Percentiles rank a stretch among this genome's conserved stretches.
phyloP scores from a whole-genome alignment of 2,797 vertebrate genomes.

The Micropoecilia bifurca region DNA sequence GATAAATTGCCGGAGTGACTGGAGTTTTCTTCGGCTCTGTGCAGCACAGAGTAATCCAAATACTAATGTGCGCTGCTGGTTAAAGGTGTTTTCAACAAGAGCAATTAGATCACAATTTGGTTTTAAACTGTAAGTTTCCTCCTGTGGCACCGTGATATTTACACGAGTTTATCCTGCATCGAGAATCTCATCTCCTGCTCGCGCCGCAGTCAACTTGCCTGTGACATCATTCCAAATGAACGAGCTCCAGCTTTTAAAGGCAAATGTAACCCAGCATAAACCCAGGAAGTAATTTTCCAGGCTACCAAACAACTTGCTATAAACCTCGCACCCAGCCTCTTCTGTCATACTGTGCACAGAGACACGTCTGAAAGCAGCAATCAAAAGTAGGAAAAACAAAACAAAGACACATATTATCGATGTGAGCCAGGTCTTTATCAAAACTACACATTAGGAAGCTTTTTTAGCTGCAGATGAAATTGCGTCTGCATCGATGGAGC shows the following conservation, averaged over 20 bases:
- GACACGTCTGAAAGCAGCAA: background rate
- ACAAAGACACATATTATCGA: background rate
- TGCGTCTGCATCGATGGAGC: slow-evolving; percentile 43
- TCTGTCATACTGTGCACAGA: background rate
- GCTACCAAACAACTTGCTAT: background rate
- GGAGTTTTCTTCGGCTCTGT: background rate
- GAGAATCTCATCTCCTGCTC: background rate
- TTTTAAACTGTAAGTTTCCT: background rate
- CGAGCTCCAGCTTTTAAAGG: background rate
- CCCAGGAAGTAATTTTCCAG: slow-evolving; percentile 1
- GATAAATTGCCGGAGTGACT: background rate
- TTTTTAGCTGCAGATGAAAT: slow-evolving; percentile 23
- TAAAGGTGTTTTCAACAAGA: background rate
- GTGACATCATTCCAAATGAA: background rate
- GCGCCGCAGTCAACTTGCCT: background rate
- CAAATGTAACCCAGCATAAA: background rate
- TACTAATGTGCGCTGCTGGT: background rate
- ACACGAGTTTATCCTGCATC: background rate
- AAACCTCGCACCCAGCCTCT: background rate
- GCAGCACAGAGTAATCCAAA: background rate
- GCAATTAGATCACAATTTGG: slow-evolving; percentile 1
- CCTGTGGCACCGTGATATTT: background rate
- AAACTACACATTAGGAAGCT: background rate
- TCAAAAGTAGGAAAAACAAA: background rate
- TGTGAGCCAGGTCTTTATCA: background rate